Evolutionary conservation across 2,888 invertebrate genomes (phyloP).

Genomic region (Lydus trimaculatus): DNA sequence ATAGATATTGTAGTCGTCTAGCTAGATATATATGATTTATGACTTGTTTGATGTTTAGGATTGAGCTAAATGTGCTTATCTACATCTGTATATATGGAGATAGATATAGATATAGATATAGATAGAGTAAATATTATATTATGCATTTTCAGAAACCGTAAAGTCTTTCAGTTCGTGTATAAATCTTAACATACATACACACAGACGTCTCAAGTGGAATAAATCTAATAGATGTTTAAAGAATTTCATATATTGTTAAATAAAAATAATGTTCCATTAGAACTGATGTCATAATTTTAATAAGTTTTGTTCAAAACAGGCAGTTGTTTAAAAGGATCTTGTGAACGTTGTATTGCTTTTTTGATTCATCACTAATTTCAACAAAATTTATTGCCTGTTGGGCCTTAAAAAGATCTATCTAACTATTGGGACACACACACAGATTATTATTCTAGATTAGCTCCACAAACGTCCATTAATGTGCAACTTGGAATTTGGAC

Average conservation of each 20-base stretch:
- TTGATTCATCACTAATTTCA: too few relatives aligned
- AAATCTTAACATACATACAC: neutral
- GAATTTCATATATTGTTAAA: neutral
- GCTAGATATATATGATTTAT: neutral
- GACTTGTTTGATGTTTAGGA: neutral
- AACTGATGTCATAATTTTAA: too few relatives aligned
- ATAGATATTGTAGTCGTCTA: neutral
- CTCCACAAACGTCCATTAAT: too few relatives aligned
- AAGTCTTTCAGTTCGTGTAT: neutral
- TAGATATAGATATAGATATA: neutral
- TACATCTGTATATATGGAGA: neutral
- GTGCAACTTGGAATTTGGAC: too few relatives aligned
- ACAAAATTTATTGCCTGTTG: too few relatives aligned
- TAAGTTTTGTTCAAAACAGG: too few relatives aligned
- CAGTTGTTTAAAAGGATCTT: too few relatives aligned
- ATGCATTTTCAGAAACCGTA: neutral
- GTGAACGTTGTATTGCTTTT: too few relatives aligned
- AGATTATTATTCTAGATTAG: too few relatives aligned
- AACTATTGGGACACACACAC: too few relatives aligned
- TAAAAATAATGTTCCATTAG: neutral
- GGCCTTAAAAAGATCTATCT: too few relatives aligned
- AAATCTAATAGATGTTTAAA: neutral
- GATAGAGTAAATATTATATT: neutral
- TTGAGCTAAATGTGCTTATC: neutral
- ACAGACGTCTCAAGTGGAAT: neutral